phyloP scores from a whole-genome alignment of 2,113 vertebrate species.

The Stigmatopora argus region DNA sequence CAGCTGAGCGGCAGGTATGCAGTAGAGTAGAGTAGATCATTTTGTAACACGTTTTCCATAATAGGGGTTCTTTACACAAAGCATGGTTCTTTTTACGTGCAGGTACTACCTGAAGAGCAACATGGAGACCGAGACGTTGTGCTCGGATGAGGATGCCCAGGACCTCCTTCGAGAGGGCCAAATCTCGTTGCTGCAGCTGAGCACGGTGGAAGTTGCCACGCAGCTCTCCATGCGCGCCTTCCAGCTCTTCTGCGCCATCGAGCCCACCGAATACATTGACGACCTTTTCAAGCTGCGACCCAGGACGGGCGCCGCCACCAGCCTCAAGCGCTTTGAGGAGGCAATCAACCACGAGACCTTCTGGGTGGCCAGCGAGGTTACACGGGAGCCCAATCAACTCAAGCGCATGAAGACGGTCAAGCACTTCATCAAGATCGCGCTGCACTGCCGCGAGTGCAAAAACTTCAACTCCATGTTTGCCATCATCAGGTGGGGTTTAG shows the following conservation, averaged over 20 bases:
- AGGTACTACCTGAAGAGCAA: slow-evolving; percentile 99
- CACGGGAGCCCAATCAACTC: slow-evolving; percentile 90
- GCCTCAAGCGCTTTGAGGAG: slow-evolving; percentile 95
- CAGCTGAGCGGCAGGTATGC: slow-evolving; percentile 90
- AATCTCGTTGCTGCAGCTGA: slow-evolving; percentile 88
- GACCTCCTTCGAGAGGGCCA: slow-evolving; percentile 91
- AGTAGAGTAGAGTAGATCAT: neutral
- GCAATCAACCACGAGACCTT: slow-evolving; percentile 98
- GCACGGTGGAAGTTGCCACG: slow-evolving; percentile 92
- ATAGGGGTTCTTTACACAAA: too few species aligned
- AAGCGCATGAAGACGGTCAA: slow-evolving; percentile 98
- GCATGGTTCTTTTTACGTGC: neutral
- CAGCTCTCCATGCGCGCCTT: slow-evolving; percentile 97
- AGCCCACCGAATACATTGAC: slow-evolving; percentile 96
- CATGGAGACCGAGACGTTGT: slow-evolving; percentile 97
- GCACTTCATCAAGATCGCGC: slow-evolving; percentile 96
- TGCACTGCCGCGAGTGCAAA: slow-evolving; percentile 99
- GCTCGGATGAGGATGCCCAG: slow-evolving; percentile 95
- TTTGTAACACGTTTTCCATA: too few species aligned
- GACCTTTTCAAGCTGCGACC: slow-evolving; percentile 92
- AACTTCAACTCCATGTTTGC: slow-evolving; percentile 99
- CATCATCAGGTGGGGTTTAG: slow-evolving; percentile 84
- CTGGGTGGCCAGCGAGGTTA: slow-evolving; percentile 95
- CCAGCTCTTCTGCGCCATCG: slow-evolving; percentile 92
- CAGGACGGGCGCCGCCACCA: slow-evolving; percentile 79